Percentiles rank a stretch among this genome's conserved stretches.
phyloP scores from a whole-genome alignment of 2,888 invertebrate genomes.

The Xestia ashworthii region DNA sequence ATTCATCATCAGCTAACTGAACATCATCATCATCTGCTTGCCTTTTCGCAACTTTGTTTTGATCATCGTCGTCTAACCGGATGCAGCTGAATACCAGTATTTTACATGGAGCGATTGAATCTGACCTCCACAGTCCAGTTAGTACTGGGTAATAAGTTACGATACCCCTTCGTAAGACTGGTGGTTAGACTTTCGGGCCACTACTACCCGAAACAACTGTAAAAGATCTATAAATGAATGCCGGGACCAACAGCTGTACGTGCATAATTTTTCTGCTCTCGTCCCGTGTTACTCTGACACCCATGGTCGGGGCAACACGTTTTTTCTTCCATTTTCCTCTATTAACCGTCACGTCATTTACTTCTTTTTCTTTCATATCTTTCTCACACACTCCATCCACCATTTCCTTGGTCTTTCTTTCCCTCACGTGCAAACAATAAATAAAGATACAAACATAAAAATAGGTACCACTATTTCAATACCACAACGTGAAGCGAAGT shows the following conservation, averaged over 20 bases:
- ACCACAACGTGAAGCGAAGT: constrained; percentile 54
- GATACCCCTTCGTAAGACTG: neutral
- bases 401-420: no score
- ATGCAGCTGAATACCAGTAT: neutral
- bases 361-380: no score
- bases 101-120: no score
- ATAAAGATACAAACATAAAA: neutral
- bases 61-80: neutral
- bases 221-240: neutral
- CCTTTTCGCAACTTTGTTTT: neutral
- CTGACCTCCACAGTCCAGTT: neutral
- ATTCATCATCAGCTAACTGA: neutral
- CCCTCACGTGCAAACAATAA: constrained; percentile 4
- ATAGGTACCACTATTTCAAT: constrained; percentile 41
- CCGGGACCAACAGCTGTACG: neutral
- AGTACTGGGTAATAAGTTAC: no score
- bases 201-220: neutral
- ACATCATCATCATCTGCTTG: neutral
- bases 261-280: no score
- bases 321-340: no score
- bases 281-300: no score
- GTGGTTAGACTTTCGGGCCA: neutral
- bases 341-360: no score
- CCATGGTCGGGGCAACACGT: no score
- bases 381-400: no score